Base-by-base conservation (phyloP, 2,113 vertebrate genomes). In the Callipepla californica region DNA sequence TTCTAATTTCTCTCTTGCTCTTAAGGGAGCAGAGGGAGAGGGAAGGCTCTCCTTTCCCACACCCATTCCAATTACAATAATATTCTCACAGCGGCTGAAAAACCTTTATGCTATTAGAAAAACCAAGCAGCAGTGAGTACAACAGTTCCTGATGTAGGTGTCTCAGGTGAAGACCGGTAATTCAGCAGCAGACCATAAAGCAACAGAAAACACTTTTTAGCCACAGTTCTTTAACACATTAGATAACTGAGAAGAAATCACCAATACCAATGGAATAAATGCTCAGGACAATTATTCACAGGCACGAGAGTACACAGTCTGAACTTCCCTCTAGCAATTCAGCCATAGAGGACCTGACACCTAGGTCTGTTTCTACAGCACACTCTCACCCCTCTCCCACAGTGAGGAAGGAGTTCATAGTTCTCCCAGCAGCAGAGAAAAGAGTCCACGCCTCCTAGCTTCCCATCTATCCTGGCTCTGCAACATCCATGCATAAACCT, bases 1-100 rank as follows among this genome's bases (percentile, higher is more conserved):
- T 84, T 55, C 48, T 84, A 72, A 76, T 90, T 94, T 94, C 57
- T 90, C 40, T 81, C 78, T 88, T 94, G 23, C 21, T 86, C 40
- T 68, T 79, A 69, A 90, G 30, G 44, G 48, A 75, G n/a, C 76
- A 84, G 34, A 36, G 55, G 76, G 73, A 79, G 92, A 95, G 28
- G 62, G 20, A 7, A 80, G 32, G 26, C 57, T 78, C 79, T 69
- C 17, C 8, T 78, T 90, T 93, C 58, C 58, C 57, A 80, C n/a
- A 88, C 40, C 4, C 12, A 65, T 26, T 62, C 58, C 69, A 78
- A 42, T 79, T 79, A 80, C 5, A 72, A 40, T n/a, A 53, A 48
- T 88, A 84, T 80, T 86, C 66, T 80, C 61, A 62, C 7, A 38
- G 61, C 58, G 79, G n/a, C 69, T 86, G 65, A 72, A 48, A 34